Base-by-base conservation (phyloP, 92 coral and sea anemone genomes). In the Phenganax marumi region DNA sequence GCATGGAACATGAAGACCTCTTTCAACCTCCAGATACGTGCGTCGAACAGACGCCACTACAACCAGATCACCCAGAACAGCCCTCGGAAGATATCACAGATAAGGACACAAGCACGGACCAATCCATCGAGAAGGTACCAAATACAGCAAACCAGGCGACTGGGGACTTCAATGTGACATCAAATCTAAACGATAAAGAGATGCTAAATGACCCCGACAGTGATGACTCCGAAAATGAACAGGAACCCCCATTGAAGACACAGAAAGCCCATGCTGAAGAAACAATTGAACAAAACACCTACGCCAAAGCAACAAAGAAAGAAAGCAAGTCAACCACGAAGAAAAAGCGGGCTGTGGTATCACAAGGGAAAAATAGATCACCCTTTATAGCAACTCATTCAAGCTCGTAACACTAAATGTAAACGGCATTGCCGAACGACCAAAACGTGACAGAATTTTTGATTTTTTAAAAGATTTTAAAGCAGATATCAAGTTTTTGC, bases 401-500 rank as follows among this genome's bases (percentile, higher is more conserved):
- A 70, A 70, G 53, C 3, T 26, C n/a, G 12, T 70, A 13, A 70
- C 54, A 3, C 76, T 70, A 43, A 70, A 70, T 33, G 76, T 70
- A 9, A 70, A 70, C 23, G 76, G 76, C 50, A 33, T 70, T 5
- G 76, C 76, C 1, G 76, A 70, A 18, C 1, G 12, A n/a, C 51
- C 10, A 33, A 70, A 70, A 48, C 53, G 76, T 3, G 12, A 17
- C 0, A 52, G n/a, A 47, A 46, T 70, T 25, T 43, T 25, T 0
- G 53, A 33, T 21, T 63, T 12, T 70, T 70, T 70, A 50, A 23
- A 0, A 18, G 52, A 8, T 3, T 14, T 10, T n/a, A 22, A 33
- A 8, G 76, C 76, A 18, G 76, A 70, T n/a, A 7, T 70, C 2
- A 33, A 0, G 7, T 81, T 81, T 10, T 9, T 85, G 10, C 89